phyloP scores from a whole-genome alignment of 2,797 vertebrate genomes.

The Dipus sagitta region DNA sequence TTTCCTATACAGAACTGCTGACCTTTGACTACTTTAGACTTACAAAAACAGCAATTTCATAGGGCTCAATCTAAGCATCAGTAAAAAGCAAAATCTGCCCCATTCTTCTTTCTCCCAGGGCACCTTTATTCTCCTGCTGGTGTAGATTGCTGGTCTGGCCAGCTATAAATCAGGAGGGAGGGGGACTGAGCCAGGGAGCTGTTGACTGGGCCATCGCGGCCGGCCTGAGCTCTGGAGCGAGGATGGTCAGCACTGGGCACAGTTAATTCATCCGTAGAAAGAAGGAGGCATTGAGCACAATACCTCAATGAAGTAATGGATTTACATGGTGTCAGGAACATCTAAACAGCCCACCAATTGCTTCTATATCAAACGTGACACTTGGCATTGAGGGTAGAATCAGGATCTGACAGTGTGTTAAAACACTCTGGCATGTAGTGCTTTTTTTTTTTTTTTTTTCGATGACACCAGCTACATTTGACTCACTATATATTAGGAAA shows the following conservation, averaged over 20 bases:
- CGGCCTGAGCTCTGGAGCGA: background rate
- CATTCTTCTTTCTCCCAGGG: conserved; percentile 14
- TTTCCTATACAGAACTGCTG: conserved; percentile 10
- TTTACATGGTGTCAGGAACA: conserved; percentile 61
- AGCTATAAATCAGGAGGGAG: conserved; percentile 64
- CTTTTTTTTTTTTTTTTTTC: background rate
- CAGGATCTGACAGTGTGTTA: conserved; percentile 31
- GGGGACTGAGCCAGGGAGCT: conserved; percentile 13
- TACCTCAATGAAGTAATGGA: conserved; percentile 65
- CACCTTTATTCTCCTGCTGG: conserved; percentile 16
- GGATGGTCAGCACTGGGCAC: background rate
- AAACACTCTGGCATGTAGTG: conserved; percentile 24
- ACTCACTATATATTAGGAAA: conserved; percentile 3
- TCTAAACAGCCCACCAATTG: conserved; percentile 49
- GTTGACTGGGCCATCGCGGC: conserved; percentile 24
- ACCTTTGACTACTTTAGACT: conserved; percentile 17
- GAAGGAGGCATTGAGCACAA: conserved; percentile 69
- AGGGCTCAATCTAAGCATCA: background rate
- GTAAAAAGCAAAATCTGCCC: background rate
- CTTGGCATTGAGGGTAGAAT: conserved; percentile 38
- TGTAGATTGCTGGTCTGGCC: conserved; percentile 31
- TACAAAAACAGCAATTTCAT: conserved; percentile 42
- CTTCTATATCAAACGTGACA: conserved; percentile 54
- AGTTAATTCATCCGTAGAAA: conserved; percentile 49
- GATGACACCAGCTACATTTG: conserved; percentile 19